A percentile compares a stretch with the other conserved stretches of the same genome.
Evolutionary conservation across 2,888 invertebrate genomes (phyloP).

Genomic region (Plusia festucae): DNA sequence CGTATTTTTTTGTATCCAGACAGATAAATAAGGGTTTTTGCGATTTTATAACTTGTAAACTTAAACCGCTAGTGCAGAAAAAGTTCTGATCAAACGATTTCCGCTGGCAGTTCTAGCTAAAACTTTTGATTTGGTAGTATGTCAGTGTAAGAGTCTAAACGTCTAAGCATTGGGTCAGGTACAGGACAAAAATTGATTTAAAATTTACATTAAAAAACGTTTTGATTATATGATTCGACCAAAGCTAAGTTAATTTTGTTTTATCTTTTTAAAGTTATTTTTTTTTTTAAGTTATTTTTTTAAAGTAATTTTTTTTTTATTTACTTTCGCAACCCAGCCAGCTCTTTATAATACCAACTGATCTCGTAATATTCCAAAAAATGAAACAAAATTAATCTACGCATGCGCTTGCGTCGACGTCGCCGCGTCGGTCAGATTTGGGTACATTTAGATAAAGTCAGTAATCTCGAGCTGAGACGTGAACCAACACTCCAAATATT

Average conservation of each 20-base stretch:
- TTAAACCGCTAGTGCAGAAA: slow-evolving; percentile 42
- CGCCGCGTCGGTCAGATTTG: slow-evolving; percentile 75
- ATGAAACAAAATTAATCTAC: slow-evolving; percentile 54
- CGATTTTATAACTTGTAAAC: slow-evolving; percentile 42
- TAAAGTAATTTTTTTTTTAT: not conserved
- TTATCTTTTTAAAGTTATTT: too few relatives aligned
- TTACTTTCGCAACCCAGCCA: not conserved
- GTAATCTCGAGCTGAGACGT: slow-evolving; percentile 77
- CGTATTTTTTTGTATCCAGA: slow-evolving; percentile 64
- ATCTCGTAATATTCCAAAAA: slow-evolving; percentile 32
- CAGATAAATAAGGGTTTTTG: slow-evolving; percentile 39
- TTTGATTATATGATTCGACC: too few relatives aligned
- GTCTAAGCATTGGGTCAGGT: not conserved
- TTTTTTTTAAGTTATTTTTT: too few relatives aligned
- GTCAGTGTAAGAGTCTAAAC: not conserved
- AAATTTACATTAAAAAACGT: too few relatives aligned
- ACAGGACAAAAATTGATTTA: too few relatives aligned
- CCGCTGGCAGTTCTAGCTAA: not conserved
- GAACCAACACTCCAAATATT: slow-evolving; percentile 81
- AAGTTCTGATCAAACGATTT: slow-evolving; percentile 27
- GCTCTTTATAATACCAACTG: not conserved
- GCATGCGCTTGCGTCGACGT: slow-evolving; percentile 58
- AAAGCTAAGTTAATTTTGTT: too few relatives aligned
- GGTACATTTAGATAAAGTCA: slow-evolving; percentile 78
- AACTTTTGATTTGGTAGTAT: not conserved